Percentiles rank a stretch among this genome's conserved stretches.
phyloP scores from a whole-genome alignment of 2,888 invertebrate genomes.

The Cistogaster globosa region DNA sequence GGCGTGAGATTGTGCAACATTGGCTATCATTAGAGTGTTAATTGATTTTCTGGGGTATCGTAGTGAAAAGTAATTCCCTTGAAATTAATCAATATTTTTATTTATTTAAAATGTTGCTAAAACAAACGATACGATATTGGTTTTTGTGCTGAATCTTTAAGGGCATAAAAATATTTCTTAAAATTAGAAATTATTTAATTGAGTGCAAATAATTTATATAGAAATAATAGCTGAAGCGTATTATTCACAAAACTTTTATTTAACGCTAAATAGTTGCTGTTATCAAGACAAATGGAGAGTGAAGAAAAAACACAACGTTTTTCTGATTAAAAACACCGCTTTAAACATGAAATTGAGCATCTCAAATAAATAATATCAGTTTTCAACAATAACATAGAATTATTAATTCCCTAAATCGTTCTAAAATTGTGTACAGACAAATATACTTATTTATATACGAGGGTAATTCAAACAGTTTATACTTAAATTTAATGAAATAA shows the following conservation, averaged over 20 bases:
- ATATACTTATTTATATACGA: conserved; percentile 3
- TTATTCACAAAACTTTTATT: not conserved
- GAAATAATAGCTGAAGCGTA: conserved; percentile 3
- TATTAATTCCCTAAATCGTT: conserved; percentile 55
- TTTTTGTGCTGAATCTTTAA: not conserved
- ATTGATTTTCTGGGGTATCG: too few relatives aligned
- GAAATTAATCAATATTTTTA: too few relatives aligned
- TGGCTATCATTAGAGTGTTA: too few relatives aligned
- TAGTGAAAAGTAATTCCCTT: too few relatives aligned
- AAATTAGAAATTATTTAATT: not conserved
- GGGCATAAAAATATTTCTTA: not conserved
- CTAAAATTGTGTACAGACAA: not conserved
- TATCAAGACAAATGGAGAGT: conserved; percentile 53
- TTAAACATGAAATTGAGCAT: conserved; percentile 13
- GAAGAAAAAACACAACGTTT: conserved; percentile 43
- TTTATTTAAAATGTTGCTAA: too few relatives aligned
- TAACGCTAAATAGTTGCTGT: conserved; percentile 3
- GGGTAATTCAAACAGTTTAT: too few relatives aligned
- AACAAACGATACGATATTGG: too few relatives aligned
- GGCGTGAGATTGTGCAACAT: too few relatives aligned
- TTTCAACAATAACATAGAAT: conserved; percentile 62
- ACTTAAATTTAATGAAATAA: not conserved
- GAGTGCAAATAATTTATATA: not conserved
- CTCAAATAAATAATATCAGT: conserved; percentile 62
- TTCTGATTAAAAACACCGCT: conserved; percentile 56